Conservation (phyloP, 2,797 vertebrate genomes). For the Danio tinwini region DNA sequence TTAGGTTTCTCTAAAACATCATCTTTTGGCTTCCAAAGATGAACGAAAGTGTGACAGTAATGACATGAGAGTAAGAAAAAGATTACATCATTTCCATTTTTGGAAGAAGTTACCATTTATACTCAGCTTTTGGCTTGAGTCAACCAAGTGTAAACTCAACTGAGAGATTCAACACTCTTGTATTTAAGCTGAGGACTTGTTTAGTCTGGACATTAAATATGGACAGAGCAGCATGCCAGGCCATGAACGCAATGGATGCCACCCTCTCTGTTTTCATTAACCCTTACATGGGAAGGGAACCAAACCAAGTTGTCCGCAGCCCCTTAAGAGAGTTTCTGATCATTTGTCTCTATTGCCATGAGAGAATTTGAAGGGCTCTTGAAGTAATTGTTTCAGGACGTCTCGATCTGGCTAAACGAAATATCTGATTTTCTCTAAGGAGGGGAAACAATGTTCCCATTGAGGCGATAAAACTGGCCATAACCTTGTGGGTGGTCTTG, state of each 20-base stretch:
- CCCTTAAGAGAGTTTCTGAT: neutral
- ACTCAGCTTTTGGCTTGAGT: conserved; percentile 7
- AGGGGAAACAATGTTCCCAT: conserved; percentile 26
- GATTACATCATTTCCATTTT: too few species aligned
- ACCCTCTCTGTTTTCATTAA: conserved; percentile 6
- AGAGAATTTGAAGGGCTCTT: conserved; percentile 30
- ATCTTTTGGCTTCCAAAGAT: too few species aligned
- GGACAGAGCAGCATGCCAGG: neutral
- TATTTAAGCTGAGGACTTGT: conserved; percentile 28
- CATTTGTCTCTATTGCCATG: conserved; percentile 31
- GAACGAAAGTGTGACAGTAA: too few species aligned
- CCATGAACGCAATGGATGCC: conserved; percentile 9
- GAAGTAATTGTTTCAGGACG: conserved; percentile 34
- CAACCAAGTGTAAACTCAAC: conserved; percentile 20
- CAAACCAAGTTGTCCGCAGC: neutral
- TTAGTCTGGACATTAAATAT: conserved; percentile 38
- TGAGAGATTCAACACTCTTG: conserved; percentile 1
- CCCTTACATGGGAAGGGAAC: conserved; percentile 7
- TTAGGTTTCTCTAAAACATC: too few species aligned
- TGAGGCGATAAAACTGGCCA: neutral
- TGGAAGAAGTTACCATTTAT: too few species aligned
- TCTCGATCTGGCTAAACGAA: conserved; percentile 41
- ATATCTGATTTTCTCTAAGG: conserved; percentile 42
- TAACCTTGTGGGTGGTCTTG: conserved; percentile 52
- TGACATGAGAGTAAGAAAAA: too few species aligned